Base-by-base conservation (phyloP, 2,888 invertebrate genomes). In the Apamea epomidion region DNA sequence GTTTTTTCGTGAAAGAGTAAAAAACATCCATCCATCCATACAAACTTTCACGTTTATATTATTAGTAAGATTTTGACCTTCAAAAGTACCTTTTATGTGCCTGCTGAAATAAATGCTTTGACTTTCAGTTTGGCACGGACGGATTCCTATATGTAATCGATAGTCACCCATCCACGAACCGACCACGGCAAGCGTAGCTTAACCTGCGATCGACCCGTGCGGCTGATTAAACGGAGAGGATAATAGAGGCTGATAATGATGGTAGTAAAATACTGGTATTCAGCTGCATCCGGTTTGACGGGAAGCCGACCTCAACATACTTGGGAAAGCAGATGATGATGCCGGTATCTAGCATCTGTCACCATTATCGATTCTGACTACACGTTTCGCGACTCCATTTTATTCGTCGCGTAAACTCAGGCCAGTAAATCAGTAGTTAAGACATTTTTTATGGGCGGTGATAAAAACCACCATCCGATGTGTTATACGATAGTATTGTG, bases 361-460 rank as follows among this genome's bases (percentile, higher is more conserved):
- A 54, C 54, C 58, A 62, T 37, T 71, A 78, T 77, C 71, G 77
- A 83, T 82, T 54, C 21, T 45, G n/a, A 32, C 29, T 10, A 54
- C 72, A 73, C 78, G 72, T 83, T 69, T 70, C 45, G 71, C 79
- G 21, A 37, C 70, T 70, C 78, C 65, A 65, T 77, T 87, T 87
- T 89, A 84, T 84, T 77, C 65, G 60, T 70, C 51, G 74, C 78
- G 78, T 89, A 83, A 84, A 88, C 75, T 75, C 67, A 69, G 29
- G 69, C 69, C 74, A 51, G 68, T 88, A 89, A 88, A 87, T 88
- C 88, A 84, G 73, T 60, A 58, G 67, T 87, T 82, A 72, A 80
- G 81, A 79, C 77, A 81, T 83, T 76, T 83, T 87, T 80, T 87
- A 82, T 87, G 37, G 82, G 21, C 12, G 62, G 87, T 80, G 76